phyloP scores from a whole-genome alignment of 2,797 vertebrate species.

The Lophius americanus region DNA sequence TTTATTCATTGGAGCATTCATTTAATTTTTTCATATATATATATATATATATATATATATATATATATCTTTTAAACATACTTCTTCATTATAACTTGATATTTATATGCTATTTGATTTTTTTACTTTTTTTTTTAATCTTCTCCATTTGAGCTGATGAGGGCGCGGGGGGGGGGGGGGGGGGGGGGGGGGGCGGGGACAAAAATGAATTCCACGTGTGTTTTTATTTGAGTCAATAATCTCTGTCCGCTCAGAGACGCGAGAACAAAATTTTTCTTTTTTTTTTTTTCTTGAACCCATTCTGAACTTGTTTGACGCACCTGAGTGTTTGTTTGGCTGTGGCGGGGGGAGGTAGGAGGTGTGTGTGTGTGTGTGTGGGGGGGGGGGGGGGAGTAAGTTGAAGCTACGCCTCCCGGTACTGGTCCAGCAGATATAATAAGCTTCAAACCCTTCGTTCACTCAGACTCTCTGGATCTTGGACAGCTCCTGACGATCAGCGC shows the following conservation, averaged over 20 bases:
- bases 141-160: too few relatives aligned
- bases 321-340: conserved; percentile 22
- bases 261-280: neutral
- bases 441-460: conserved; percentile 4
- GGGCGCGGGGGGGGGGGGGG: too few relatives aligned
- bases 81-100: too few relatives aligned
- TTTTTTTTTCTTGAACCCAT: neutral
- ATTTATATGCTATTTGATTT: too few relatives aligned
- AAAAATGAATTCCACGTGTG: neutral
- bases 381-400: neutral
- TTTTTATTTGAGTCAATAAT: neutral
- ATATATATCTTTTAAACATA: too few relatives aligned
- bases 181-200: too few relatives aligned
- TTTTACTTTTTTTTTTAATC: too few relatives aligned
- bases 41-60: too few relatives aligned
- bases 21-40: too few relatives aligned
- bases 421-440: conserved; percentile 51
- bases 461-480: conserved; percentile 48
- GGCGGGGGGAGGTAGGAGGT: neutral
- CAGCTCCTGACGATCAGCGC: too few relatives aligned
- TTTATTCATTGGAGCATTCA: too few relatives aligned
- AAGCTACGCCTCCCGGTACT: conserved; percentile 57
- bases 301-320: conserved; percentile 18
- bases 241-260: too few relatives aligned
- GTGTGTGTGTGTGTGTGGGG: neutral